Base-by-base conservation (phyloP, 2,113 vertebrate species). In the Guaruba guarouba region DNA sequence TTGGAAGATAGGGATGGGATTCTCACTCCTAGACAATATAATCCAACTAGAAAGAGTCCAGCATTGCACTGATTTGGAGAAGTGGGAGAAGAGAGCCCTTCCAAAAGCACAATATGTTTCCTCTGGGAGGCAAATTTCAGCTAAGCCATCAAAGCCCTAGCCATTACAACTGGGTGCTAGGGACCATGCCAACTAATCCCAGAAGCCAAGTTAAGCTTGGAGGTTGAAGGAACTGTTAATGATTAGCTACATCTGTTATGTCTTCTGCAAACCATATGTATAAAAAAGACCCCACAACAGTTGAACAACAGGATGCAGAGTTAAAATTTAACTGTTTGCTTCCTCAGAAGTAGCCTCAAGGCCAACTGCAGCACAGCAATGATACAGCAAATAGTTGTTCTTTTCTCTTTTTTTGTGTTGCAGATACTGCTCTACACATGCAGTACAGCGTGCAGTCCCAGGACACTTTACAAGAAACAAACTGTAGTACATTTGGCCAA, bases 271-370 rank as follows among this genome's bases (percentile, higher is more conserved):
- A 80, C 28, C 23, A 49, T 33, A 81, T 23, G 1, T 46, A 63
- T 64, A 41, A 86, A 66, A 29, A 20, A 23, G 18, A 8, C 0
- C 3, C 5, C 7, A 39, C 23, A 39, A n/a, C 43, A 73, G 44
- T 7, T 61, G n/a, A 80, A 76, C 44, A 90, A 77, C 82, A 88
- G 82, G 93, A 95, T 93, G 82, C 81, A 29, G 25, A 90, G 93
- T 93, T 96, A 93, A 94, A 90, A 0, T 92, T 88, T 94, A 96
- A 96, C 85, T 64, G 24, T 80, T 88, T 82, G 51, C 39, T 90
- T 88, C 74, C 94, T 88, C 39, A 86, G 22, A 83, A 75, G 51
- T 5, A 77, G 73, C n/a, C 68, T 71, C 82, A 78, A 93, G 88
- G 76, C 80, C 86, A 93, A 94, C 37, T 7, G 10, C 78, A 86